Evolutionary conservation across 2,113 vertebrate genomes (phyloP), one percentile per base, ranked within the genome.

Genomic region (Octodon degus): DNA sequence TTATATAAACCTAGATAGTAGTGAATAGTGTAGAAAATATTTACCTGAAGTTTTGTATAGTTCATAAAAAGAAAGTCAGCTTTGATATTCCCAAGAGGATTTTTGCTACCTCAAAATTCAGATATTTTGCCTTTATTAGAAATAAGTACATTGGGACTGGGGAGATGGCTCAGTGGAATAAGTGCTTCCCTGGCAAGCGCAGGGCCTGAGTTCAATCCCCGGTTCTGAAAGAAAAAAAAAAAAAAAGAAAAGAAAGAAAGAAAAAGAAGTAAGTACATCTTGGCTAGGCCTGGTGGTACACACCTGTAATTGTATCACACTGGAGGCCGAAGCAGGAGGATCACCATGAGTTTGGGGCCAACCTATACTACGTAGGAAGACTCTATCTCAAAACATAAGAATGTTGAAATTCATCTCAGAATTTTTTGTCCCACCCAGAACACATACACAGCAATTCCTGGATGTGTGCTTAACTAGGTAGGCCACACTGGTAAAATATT

Each of bases 31-130:
- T 24, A 81, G 60, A 93, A 92, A 96, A 89, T 91, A 50, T 94
- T 97, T 7, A 70, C 95, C 86, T 96, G 55, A 27, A 86, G 65
- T 98, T 96, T 97, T 82, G 62, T 89, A 43, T 84, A 93, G 80
- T 27, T 97, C 79, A 86, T 94, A 91, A 92, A 84, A 87, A 94
- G 63, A 84, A 94, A 27, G 2, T 62, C 58, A 84, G 34, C 79
- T 96, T 91, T 95, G 80, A 81, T 92, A 50, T 34, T 62, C 58
- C 79, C 72, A 76, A 55, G 63, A 95, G 67, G 80, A 70, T 85
- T 96, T 87, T 95, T 96, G 85, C 88, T 92, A 67, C 53, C 32
- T 95, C 86, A 25, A 91, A 82, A 70, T 96, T 50, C 68, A 93
- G 47, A 4, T 87, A 11, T 88, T 53, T 62, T 87, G n/a, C 47